phyloP scores from a whole-genome alignment of 1,140 invertebrate genomes.

The Drosophila funebris region DNA sequence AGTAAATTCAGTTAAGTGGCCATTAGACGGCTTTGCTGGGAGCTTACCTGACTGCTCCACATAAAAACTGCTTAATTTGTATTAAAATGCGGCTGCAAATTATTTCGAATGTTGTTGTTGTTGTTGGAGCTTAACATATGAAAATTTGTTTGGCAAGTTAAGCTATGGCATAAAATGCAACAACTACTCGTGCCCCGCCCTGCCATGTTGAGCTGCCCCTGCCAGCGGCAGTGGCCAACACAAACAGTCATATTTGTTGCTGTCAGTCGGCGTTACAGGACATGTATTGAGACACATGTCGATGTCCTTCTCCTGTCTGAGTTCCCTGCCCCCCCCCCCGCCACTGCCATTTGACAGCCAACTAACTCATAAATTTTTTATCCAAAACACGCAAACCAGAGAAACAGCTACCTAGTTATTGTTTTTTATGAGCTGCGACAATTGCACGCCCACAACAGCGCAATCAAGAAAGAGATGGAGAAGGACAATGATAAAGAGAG shows the following conservation, averaged over 20 bases:
- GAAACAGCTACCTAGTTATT: slow-evolving; percentile 54
- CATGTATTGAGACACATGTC: slow-evolving; percentile 67
- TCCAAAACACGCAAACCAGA: slow-evolving; percentile 44
- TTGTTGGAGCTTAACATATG: slow-evolving; percentile 23
- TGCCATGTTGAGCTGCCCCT: too few relatives aligned
- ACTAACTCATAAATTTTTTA: slow-evolving; percentile 75
- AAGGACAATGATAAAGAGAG: neutral
- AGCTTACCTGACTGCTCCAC: slow-evolving; percentile 44
- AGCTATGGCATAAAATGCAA: slow-evolving; percentile 71
- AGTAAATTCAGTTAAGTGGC: slow-evolving; percentile 68
- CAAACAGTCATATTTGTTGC: slow-evolving; percentile 42
- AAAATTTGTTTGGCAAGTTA: slow-evolving; percentile 68
- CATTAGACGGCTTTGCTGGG: slow-evolving; percentile 56
- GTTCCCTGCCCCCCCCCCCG: neutral
- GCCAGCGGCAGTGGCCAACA: neutral
- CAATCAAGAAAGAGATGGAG: neutral
- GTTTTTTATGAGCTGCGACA: slow-evolving; percentile 77
- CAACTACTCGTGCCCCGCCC: neutral
- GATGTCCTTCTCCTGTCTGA: slow-evolving; percentile 45
- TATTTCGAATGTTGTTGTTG: slow-evolving; percentile 52
- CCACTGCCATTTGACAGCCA: slow-evolving; percentile 1
- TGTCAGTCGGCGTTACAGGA: slow-evolving; percentile 66
- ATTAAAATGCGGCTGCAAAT: slow-evolving; percentile 51
- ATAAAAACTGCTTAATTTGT: slow-evolving; percentile 63
- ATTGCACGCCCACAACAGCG: slow-evolving; percentile 41